These are phyloP conservation scores for Procambarus virginalis DNA, from an alignment of 1,140 invertebrate species.

Conservation along the genomic window DNA sequence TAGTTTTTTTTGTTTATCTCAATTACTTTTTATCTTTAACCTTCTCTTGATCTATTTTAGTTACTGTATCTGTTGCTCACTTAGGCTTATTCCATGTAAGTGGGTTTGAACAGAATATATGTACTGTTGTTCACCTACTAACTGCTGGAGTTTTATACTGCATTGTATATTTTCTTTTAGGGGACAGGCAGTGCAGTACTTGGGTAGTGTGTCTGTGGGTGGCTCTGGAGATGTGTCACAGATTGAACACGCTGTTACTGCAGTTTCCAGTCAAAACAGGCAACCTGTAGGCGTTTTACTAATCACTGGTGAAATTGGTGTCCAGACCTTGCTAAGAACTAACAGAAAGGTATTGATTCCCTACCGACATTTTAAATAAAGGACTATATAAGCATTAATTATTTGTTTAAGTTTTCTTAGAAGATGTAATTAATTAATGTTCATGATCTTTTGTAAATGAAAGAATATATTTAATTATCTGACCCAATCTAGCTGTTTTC, in stretches of 20 bases:
- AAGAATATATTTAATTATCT: too few relatives aligned
- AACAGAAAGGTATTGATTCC: constrained; percentile 72
- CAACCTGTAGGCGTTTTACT: constrained; percentile 74
- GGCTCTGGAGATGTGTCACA: constrained; percentile 77
- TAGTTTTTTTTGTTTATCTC: too few relatives aligned
- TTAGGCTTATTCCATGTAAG: too few relatives aligned
- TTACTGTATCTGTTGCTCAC: too few relatives aligned
- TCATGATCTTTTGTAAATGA: neutral
- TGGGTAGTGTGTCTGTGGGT: constrained; percentile 49
- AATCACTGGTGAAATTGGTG: constrained; percentile 77
- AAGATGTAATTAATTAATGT: constrained; percentile 37
- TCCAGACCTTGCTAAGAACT: constrained; percentile 74
- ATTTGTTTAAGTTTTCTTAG: too few relatives aligned
- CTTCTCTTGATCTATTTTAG: too few relatives aligned
- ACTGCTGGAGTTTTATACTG: too few relatives aligned
- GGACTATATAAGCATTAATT: too few relatives aligned
- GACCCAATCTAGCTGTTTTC: neutral
- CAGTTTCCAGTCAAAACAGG: constrained; percentile 72
- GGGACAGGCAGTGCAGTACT: constrained; percentile 48
- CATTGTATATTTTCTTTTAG: constrained; percentile 14
- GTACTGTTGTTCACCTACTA: too few relatives aligned
- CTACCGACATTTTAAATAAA: too few relatives aligned
- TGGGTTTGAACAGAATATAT: too few relatives aligned
- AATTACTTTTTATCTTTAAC: too few relatives aligned
- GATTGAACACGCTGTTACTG: constrained; percentile 76